Base-by-base conservation (phyloP, 2,113 vertebrate genomes). In the Lophura nycthemera region DNA sequence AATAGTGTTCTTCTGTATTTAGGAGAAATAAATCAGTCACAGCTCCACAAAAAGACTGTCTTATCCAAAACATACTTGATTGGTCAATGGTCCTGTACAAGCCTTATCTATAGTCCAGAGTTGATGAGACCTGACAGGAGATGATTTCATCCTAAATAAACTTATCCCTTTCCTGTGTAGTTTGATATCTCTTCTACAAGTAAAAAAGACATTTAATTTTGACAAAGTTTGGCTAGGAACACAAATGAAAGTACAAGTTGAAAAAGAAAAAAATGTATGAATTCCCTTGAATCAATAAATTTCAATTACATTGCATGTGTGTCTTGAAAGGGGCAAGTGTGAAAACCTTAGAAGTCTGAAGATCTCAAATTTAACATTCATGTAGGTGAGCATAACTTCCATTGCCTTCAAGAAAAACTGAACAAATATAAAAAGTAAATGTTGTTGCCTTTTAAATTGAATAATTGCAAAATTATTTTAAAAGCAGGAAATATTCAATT, bases 401-500 rank as follows among this genome's bases (percentile, higher is more conserved):
- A 60, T 27, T 89, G n/a, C 2, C 43, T 87, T 86, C 60, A 77
- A 77, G 45, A 42, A 85, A 95, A 88, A 92, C 72, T 76, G 6
- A 6, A 34, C 7, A 83, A 93, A 76, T 63, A 34, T 67, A 83
- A 83, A 89, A 88, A 38, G 52, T 56, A 90, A 80, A 6, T 83
- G 47, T 77, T 74, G 38, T 77, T 95, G 66, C 16, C 25, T 86
- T 77, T 93, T 71, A 88, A 93, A 89, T 2, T 64, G 25, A 71
- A 16, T 83, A 88, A 47, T 32, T 63, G 32, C 11, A 8, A 87
- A 91, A 83, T 73, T 66, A 76, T 66, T 90, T 92, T 76, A 76
- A 95, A 89, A 87, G 59, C n/a, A 70, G 15, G 18, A 71, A 74
- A 75, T 72, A 89, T 96, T 72, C 27, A 69, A 57, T 71, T 64